phyloP scores from a whole-genome alignment of 2,113 vertebrate genomes.

The Chroicocephalus ridibundus region DNA sequence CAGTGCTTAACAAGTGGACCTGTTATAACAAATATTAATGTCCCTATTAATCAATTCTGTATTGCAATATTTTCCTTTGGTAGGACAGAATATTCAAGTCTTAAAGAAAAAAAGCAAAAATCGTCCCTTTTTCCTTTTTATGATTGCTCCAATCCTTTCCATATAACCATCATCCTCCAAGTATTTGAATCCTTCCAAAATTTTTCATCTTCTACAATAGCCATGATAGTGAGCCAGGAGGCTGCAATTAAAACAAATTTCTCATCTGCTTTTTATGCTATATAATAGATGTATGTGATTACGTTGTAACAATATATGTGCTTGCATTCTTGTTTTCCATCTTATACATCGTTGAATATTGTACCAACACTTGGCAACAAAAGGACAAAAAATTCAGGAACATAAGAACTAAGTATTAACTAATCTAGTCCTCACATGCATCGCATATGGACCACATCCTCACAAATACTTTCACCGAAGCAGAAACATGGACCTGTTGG shows the following conservation, averaged over 20 bases:
- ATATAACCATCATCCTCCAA: background rate
- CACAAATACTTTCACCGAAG: background rate
- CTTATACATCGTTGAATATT: background rate
- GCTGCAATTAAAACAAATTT: background rate
- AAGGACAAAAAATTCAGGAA: background rate
- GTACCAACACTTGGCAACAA: background rate
- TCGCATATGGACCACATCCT: background rate
- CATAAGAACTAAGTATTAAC: background rate
- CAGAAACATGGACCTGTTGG: background rate
- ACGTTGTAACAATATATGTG: background rate
- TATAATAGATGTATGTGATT: background rate
- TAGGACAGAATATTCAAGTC: background rate
- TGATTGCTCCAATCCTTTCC: background rate
- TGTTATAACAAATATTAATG: background rate
- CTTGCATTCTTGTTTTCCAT: background rate
- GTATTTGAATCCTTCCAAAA: background rate
- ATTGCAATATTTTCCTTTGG: background rate
- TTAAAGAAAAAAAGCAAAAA: background rate
- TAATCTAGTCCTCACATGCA: background rate
- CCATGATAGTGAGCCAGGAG: background rate
- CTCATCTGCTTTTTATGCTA: background rate
- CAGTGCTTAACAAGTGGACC: background rate
- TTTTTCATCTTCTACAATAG: background rate
- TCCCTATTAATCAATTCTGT: background rate
- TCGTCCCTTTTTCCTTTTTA: background rate